These are phyloP conservation scores for Sebastes itinus DNA, from an alignment of 2,797 vertebrate genomes.

Conservation along the genomic window DNA sequence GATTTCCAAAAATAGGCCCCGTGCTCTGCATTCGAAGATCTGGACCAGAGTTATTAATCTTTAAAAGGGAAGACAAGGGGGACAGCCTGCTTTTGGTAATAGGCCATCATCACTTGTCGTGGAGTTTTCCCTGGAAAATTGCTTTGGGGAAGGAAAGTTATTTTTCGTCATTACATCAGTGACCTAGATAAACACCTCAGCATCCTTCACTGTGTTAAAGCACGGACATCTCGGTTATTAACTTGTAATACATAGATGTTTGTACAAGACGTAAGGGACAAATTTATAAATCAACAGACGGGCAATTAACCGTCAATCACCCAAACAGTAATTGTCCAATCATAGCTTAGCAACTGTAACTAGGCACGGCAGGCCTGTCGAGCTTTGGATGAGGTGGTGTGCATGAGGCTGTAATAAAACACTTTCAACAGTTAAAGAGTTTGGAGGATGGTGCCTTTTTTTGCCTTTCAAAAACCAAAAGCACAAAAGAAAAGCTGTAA, in stretches of 20 bases:
- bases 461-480: neutral
- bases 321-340: neutral
- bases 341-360: neutral
- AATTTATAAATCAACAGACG: neutral
- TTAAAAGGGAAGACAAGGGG: slow-evolving; percentile 53
- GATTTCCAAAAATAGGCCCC: slow-evolving; percentile 41
- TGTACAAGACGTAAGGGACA: neutral
- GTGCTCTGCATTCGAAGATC: slow-evolving; percentile 27
- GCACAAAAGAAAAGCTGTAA: neutral
- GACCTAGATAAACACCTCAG: slow-evolving; percentile 60
- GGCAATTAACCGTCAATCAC: neutral
- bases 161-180: slow-evolving; percentile 54
- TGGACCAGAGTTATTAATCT: slow-evolving; percentile 49
- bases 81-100: slow-evolving; percentile 56
- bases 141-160: slow-evolving; percentile 51
- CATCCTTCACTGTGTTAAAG: slow-evolving; percentile 3
- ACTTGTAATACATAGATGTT: slow-evolving; percentile 19
- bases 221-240: neutral
- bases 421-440: neutral
- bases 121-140: slow-evolving; percentile 44
- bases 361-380: neutral
- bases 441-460: neutral
- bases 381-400: neutral
- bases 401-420: neutral
- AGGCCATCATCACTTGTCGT: slow-evolving; percentile 59